Percentiles rank a stretch among this genome's conserved stretches.
Evolutionary conservation across 2,113 vertebrate genomes (phyloP).

Genomic region (Hippopotamus amphibius): DNA sequence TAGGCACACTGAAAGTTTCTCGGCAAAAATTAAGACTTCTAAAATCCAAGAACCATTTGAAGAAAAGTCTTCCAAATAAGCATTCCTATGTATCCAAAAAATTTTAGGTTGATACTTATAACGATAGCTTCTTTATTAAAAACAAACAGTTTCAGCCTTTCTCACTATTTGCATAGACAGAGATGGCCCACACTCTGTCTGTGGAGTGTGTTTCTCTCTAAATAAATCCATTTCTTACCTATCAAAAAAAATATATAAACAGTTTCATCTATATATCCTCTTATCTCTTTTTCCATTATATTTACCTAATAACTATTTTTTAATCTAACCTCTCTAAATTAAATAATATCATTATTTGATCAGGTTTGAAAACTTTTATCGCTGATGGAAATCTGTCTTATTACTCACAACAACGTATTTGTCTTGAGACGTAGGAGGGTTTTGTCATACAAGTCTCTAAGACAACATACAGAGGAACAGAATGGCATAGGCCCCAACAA

Average conservation of each 20-base stretch:
- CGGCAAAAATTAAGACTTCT: neutral
- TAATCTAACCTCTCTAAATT: slow-evolving; percentile 49
- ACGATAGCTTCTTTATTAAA: neutral
- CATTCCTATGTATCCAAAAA: slow-evolving; percentile 8
- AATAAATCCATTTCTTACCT: too few species aligned
- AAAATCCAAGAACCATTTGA: neutral
- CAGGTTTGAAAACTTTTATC: neutral
- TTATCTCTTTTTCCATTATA: neutral
- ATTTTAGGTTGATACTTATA: neutral
- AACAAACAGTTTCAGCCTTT: neutral
- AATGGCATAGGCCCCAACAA: neutral
- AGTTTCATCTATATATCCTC: neutral
- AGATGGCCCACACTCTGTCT: too few species aligned
- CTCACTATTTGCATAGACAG: too few species aligned
- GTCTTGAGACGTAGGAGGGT: neutral
- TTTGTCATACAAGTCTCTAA: neutral
- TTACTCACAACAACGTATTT: neutral
- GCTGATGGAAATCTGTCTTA: neutral
- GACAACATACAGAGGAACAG: neutral
- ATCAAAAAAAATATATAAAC: neutral
- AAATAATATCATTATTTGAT: slow-evolving; percentile 1
- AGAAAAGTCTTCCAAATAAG: neutral
- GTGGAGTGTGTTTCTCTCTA: too few species aligned
- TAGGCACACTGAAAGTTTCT: slow-evolving; percentile 14
- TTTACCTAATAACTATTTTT: neutral